A percentile compares a stretch with the other conserved stretches of the same genome.
Evolutionary conservation across 1,140 invertebrate species (phyloP).

Genomic region (Conopomorpha cramerella): DNA sequence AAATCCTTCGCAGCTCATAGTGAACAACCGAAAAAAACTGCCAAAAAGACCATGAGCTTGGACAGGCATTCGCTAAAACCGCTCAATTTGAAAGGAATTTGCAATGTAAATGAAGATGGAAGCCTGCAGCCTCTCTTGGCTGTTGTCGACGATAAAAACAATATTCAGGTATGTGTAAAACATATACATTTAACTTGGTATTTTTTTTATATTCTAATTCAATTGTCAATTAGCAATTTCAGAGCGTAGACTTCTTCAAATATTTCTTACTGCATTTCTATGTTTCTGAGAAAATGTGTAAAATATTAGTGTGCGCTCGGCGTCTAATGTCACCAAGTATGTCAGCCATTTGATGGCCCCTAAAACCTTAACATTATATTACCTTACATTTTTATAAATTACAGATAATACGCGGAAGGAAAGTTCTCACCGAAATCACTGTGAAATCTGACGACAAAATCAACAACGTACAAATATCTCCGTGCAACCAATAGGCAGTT

Average conservation of each 20-base stretch:
- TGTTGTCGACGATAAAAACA: conserved; percentile 42
- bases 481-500: conserved; percentile 49
- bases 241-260: too few relatives aligned
- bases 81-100: conserved; percentile 38
- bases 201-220: too few relatives aligned
- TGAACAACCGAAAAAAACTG: conserved; percentile 11
- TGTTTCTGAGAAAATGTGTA: too few relatives aligned
- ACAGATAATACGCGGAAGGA: conserved; percentile 41
- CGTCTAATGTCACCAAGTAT: too few relatives aligned
- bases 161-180: conserved; percentile 43
- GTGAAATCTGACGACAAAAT: conserved; percentile 26
- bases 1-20: conserved; percentile 26
- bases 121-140: conserved; percentile 26
- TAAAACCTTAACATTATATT: too few relatives aligned
- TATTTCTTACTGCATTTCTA: too few relatives aligned
- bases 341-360: too few relatives aligned
- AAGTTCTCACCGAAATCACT: conserved; percentile 34
- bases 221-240: too few relatives aligned
- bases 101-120: conserved; percentile 21
- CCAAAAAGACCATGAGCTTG: conserved; percentile 31
- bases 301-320: too few relatives aligned
- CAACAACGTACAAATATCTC: conserved; percentile 33
- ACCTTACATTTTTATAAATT: too few relatives aligned
- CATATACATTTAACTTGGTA: too few relatives aligned
- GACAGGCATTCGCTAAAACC: conserved; percentile 36